Percentiles rank a stretch among this genome's conserved stretches.
Evolutionary conservation across 2,113 vertebrate species (phyloP).

Genomic region (Colaptes auratus): DNA sequence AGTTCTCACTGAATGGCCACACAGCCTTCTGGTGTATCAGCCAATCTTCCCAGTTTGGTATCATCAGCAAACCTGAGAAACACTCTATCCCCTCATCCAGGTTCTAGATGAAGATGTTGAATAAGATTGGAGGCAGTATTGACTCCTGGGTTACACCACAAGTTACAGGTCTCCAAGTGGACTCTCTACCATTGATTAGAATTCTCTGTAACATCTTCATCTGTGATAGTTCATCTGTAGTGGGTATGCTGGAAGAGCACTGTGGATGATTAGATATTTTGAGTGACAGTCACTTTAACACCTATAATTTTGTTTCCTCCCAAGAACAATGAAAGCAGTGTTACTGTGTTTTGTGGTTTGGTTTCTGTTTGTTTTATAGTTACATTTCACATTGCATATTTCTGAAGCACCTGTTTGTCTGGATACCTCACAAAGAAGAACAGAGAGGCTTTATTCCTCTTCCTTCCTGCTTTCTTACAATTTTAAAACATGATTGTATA

Average conservation of each 20-base stretch:
- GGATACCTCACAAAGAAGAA: neutral
- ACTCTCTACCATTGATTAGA: too few relatives aligned
- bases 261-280: neutral
- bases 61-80: too few relatives aligned
- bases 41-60: too few relatives aligned
- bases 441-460: neutral
- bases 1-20: too few relatives aligned
- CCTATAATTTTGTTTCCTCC: neutral
- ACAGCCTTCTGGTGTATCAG: too few relatives aligned
- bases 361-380: fast-evolving
- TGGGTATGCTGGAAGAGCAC: neutral
- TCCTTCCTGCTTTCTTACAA: neutral
- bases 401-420: neutral
- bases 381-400: neutral
- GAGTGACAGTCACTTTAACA: neutral
- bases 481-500: neutral
- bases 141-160: too few relatives aligned
- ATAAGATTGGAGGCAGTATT: too few relatives aligned
- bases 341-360: neutral
- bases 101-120: too few relatives aligned
- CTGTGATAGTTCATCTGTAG: neutral
- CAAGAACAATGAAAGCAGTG: neutral
- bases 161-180: too few relatives aligned
- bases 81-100: too few relatives aligned
- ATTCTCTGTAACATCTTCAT: neutral